A percentile compares a stretch with the other conserved stretches of the same genome.
These are phyloP conservation scores for Pogona vitticeps DNA, from an alignment of 2,113 vertebrate species.

Conservation along the genomic window DNA sequence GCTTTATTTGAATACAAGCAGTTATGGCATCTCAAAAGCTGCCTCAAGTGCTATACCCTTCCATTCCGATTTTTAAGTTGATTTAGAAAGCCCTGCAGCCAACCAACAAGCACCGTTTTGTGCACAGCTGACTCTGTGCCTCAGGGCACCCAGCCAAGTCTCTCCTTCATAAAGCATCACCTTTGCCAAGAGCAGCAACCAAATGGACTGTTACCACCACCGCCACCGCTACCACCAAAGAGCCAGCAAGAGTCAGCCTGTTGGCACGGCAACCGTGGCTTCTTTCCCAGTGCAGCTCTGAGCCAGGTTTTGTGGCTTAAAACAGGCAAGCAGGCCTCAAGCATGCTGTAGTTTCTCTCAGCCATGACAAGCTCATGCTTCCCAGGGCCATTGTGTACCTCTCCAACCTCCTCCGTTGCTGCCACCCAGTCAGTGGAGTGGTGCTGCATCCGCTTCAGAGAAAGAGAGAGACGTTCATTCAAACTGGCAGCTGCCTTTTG, in stretches of 20 bases:
- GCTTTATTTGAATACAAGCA: slow-evolving; percentile 29
- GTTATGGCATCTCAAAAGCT: slow-evolving; percentile 20
- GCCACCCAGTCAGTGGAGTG: slow-evolving; percentile 56
- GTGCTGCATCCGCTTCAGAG: slow-evolving; percentile 56
- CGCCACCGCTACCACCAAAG: background rate
- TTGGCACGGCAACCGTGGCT: slow-evolving; percentile 2
- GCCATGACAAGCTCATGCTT: slow-evolving; percentile 26
- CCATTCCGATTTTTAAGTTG: slow-evolving; percentile 26
- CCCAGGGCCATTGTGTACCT: slow-evolving; percentile 35
- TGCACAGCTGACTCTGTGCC: background rate
- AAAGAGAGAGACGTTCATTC: slow-evolving; percentile 70
- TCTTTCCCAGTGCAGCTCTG: slow-evolving; percentile 43
- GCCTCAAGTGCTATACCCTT: background rate
- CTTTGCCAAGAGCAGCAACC: slow-evolving; percentile 63
- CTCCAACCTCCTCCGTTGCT: slow-evolving; percentile 29
- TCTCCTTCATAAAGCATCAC: slow-evolving; percentile 55
- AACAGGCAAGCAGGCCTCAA: accelerated
- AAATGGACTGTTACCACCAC: slow-evolving; percentile 34
- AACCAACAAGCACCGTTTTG: slow-evolving; percentile 37
- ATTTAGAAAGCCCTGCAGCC: slow-evolving; percentile 10
- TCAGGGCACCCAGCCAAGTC: slow-evolving; percentile 48
- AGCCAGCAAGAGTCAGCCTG: slow-evolving; percentile 42
- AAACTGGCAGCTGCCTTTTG: slow-evolving; percentile 75
- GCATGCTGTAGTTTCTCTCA: slow-evolving; percentile 28
- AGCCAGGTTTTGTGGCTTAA: slow-evolving; percentile 45